Base-by-base conservation (phyloP, 2,888 invertebrate genomes). In the Hypsopygia costalis region DNA sequence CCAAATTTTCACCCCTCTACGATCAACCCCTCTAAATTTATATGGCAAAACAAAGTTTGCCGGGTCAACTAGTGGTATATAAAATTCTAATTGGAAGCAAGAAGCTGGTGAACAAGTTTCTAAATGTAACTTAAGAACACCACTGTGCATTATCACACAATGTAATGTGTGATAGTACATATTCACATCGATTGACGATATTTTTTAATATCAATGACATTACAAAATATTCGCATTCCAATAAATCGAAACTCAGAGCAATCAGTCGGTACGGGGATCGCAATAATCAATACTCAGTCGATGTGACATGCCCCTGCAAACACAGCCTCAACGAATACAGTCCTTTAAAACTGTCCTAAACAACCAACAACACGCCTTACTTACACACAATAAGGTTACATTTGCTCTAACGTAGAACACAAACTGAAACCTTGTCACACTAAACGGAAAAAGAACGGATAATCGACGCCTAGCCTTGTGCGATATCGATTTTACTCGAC, bases 381-480 rank as follows among this genome's bases (percentile, higher is more conserved):
- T 1, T 0, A 0, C 0, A 1, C 0, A 0, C 0, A 0, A 41
- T 63, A 71, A 38, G 38, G 52, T 6, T 20, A 1, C 49, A 12
- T 42, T 43, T 62, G 1, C 6, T 1, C 1, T 37, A 7, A 1
- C 11, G 1, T 0, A 0, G 5, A 6, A 6, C 1, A 4, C 1
- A 0, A 43, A 37, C 47, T 72, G 46, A 11, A 47, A 51, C 63
- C 11, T 62, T 78, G 42, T 39, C 40, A 22, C 37, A 37, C 33
- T 41, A 32, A 47, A 31, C 33, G 44, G 22, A 45, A 58, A 60
- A 61, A 52, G 57, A 78, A 71, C 80, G 79, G 83, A 83, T 87
- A 87, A 88, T 89, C 88, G 88, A 89, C 88, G 82, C 72, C 80
- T 81, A 88, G 88, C 88, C 89, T 89, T 89, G 88, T 81, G 86